A percentile compares a stretch with the other conserved stretches of the same genome.
phyloP scores from a whole-genome alignment of 30 jellyfish, hydroid and myxozoan genomes.

The Clytia hemisphaerica region DNA sequence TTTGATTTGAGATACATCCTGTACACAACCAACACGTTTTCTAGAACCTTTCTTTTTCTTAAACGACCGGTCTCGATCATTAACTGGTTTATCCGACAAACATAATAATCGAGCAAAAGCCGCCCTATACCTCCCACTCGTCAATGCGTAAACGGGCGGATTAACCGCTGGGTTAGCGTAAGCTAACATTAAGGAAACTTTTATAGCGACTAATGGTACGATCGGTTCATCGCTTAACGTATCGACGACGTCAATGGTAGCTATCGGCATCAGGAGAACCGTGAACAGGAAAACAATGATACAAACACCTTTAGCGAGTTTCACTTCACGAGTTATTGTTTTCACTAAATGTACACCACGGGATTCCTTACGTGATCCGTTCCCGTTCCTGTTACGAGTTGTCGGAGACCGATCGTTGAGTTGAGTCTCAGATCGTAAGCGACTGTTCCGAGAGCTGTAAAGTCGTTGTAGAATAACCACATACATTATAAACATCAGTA shows the following conservation, averaged over 20 bases:
- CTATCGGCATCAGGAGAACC: slow-evolving; percentile 29
- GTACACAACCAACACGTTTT: too few relatives aligned
- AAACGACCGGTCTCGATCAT: too few relatives aligned
- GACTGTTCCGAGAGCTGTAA: neutral
- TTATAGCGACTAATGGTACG: slow-evolving; percentile 35
- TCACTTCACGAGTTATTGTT: slow-evolving; percentile 24
- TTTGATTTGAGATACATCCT: too few relatives aligned
- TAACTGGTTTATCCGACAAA: too few relatives aligned
- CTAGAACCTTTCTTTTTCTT: too few relatives aligned
- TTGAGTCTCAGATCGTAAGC: too few relatives aligned
- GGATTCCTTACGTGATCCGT: neutral
- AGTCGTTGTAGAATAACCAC: slow-evolving; percentile 20
- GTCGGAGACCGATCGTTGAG: too few relatives aligned
- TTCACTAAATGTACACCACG: neutral
- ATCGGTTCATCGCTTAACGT: slow-evolving; percentile 14
- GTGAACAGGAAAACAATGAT: slow-evolving; percentile 31
- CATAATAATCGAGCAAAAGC: too few relatives aligned
- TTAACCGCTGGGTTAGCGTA: slow-evolving; percentile 50
- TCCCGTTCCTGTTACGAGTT: too few relatives aligned
- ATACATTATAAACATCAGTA: slow-evolving; percentile 25
- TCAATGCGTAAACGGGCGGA: slow-evolving; percentile 48
- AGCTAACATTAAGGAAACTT: slow-evolving; percentile 31
- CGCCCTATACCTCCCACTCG: slow-evolving; percentile 31
- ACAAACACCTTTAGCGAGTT: slow-evolving; percentile 30
- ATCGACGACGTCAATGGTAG: slow-evolving; percentile 26